These are phyloP conservation scores for Drosophila novamexicana DNA, from an alignment of 1,140 invertebrate genomes.

Conservation along the genomic window DNA sequence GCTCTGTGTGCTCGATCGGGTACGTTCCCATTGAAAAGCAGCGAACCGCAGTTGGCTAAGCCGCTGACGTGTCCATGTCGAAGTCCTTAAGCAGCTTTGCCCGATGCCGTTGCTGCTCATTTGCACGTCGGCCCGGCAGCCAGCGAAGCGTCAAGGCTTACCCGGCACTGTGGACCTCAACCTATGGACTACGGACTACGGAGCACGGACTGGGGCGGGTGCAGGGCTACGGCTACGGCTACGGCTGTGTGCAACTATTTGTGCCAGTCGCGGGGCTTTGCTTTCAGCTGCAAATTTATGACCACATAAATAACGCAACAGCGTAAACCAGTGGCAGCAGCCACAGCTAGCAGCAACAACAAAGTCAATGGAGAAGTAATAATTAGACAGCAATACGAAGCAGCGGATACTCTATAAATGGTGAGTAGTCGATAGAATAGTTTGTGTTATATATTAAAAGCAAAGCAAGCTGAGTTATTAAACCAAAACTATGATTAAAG, in stretches of 20 bases:
- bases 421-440: no score
- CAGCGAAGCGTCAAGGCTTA: slow-evolving; percentile 78
- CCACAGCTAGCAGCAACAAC: slow-evolving; percentile 14
- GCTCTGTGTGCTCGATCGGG: neutral
- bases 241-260: slow-evolving; percentile 38
- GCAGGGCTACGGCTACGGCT: neutral
- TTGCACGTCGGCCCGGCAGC: slow-evolving; percentile 61
- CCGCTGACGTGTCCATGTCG: slow-evolving; percentile 56
- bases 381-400: neutral
- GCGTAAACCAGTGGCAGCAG: slow-evolving; percentile 72
- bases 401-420: neutral
- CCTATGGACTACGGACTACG: neutral
- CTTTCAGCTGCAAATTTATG: slow-evolving; percentile 81
- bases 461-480: no score
- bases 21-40: slow-evolving; percentile 67
- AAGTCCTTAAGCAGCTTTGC: slow-evolving; percentile 74
- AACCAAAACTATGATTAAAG: no score
- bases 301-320: slow-evolving; percentile 77
- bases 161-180: neutral
- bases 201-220: neutral
- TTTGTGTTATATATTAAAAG: no score
- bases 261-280: slow-evolving; percentile 67
- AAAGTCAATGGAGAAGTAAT: slow-evolving; percentile 14
- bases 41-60: slow-evolving; percentile 75
- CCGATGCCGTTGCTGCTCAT: slow-evolving; percentile 55